These are phyloP conservation scores for Rotaria sp. DNA, from an alignment of 2,888 invertebrate species.

Conservation along the genomic window DNA sequence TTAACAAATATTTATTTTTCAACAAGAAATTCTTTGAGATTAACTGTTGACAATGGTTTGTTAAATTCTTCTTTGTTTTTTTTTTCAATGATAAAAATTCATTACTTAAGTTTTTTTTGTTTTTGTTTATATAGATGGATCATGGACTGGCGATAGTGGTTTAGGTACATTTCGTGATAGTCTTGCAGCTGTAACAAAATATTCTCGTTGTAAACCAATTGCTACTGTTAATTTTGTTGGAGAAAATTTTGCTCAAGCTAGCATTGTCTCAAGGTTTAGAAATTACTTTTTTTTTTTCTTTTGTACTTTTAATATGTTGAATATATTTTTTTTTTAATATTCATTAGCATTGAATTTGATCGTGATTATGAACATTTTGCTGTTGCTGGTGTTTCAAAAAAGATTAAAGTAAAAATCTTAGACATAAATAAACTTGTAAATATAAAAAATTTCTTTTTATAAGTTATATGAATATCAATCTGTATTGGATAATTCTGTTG, in stretches of 20 bases:
- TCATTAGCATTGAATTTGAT: conserved; percentile 70
- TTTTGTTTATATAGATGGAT: conserved; percentile 13
- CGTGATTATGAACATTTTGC: conserved; percentile 90
- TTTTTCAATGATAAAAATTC: not conserved
- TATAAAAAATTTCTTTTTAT: not conserved
- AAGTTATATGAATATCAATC: conserved; percentile 72
- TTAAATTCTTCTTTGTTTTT: not conserved
- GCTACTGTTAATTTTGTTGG: conserved; percentile 81
- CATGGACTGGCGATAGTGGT: conserved; percentile 45
- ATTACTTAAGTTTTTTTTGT: too few relatives aligned
- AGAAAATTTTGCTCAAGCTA: conserved; percentile 70
- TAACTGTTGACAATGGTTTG: not conserved
- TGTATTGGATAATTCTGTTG: conserved; percentile 76
- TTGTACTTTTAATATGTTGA: not conserved
- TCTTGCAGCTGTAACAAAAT: conserved; percentile 75
- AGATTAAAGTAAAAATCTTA: conserved; percentile 66
- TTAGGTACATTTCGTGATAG: conserved; percentile 69
- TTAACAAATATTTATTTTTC: conserved; percentile 30
- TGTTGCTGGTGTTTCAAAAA: conserved; percentile 85
- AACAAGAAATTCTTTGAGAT: not conserved
- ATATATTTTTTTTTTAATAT: not conserved
- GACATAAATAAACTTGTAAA: not conserved
- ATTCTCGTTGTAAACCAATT: conserved; percentile 71
- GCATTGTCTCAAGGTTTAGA: conserved; percentile 58
- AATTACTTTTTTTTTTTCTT: not conserved